Evolutionary conservation across 2,888 invertebrate species (phyloP).

Genomic region (Arge pagana): DNA sequence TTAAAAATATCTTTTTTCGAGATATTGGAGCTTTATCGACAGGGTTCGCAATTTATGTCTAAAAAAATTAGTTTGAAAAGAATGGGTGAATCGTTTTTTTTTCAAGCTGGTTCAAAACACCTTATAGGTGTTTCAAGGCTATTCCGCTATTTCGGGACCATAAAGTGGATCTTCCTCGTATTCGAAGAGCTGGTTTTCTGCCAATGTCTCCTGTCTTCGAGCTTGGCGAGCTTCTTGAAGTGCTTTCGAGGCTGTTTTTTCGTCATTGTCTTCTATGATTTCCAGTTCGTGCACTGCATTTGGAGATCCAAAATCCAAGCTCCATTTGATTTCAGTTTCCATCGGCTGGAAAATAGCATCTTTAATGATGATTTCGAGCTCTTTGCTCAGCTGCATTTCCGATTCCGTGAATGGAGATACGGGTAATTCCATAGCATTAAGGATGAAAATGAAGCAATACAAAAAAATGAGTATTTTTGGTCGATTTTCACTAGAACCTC

Average conservation of each 20-base stretch:
- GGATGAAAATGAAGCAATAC: no score
- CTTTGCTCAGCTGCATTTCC: background rate
- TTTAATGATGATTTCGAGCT: background rate
- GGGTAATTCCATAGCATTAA: background rate
- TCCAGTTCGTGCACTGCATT: conserved; percentile 1
- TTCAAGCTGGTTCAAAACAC: conserved; percentile 1
- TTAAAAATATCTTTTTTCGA: background rate
- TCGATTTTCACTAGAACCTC: no score
- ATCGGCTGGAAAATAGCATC: background rate
- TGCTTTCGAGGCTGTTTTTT: background rate
- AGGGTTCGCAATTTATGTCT: background rate
- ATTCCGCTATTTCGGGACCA: conserved; percentile 12
- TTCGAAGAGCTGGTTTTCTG: background rate
- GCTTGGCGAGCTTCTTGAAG: background rate
- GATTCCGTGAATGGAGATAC: background rate
- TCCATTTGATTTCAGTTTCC: background rate
- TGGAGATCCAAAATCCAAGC: background rate
- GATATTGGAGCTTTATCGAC: background rate
- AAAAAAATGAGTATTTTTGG: no score
- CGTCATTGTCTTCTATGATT: conserved; percentile 1
- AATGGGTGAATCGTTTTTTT: conserved; percentile 10
- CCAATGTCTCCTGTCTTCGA: conserved; percentile 4
- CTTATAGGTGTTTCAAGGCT: no score
- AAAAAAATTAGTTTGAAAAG: conserved; percentile 12
- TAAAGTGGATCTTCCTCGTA: conserved; percentile 4